phyloP scores from a whole-genome alignment of 2,797 vertebrate species.

The Buceros bicornis region DNA sequence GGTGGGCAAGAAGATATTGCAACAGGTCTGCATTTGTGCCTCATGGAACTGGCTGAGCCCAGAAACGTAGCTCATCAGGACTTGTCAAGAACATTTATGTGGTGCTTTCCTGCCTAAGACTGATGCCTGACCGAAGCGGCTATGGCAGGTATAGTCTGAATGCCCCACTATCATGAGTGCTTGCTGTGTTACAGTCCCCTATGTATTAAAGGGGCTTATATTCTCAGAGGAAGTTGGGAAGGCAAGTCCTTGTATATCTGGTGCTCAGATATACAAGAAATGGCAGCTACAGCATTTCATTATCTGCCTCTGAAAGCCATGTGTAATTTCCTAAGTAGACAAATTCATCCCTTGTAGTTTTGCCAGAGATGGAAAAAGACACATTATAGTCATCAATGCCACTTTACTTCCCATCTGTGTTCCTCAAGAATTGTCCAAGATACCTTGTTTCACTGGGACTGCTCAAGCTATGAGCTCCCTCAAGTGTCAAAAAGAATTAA shows the following conservation, averaged over 20 bases:
- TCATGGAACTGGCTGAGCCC: not conserved
- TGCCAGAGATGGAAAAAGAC: conserved; percentile 32
- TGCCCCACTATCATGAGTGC: not conserved
- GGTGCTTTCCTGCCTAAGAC: not conserved
- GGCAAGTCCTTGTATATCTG: not conserved
- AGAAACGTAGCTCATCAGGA: not conserved
- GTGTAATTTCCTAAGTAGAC: conserved; percentile 25
- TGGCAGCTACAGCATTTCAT: conserved; percentile 1
- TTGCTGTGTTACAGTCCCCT: not conserved
- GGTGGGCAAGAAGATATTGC: not conserved
- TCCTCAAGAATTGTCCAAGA: not conserved
- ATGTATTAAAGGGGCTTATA: not conserved
- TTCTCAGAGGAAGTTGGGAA: not conserved
- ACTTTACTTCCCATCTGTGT: conserved; percentile 41
- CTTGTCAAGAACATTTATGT: not conserved
- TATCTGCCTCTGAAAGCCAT: conserved; percentile 9
- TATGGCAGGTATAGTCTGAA: not conserved
- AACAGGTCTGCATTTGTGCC: not conserved
- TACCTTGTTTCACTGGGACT: not conserved
- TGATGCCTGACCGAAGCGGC: not conserved
- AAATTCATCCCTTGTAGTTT: conserved; percentile 11
- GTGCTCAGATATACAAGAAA: not conserved
- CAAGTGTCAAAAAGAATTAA: conserved; percentile 45
- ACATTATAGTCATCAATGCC: not conserved
- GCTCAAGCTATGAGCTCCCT: conserved; percentile 46